Evolutionary conservation across 2,888 invertebrate genomes (phyloP), one percentile per base, ranked within the genome.

Genomic region (Biston betularia): DNA sequence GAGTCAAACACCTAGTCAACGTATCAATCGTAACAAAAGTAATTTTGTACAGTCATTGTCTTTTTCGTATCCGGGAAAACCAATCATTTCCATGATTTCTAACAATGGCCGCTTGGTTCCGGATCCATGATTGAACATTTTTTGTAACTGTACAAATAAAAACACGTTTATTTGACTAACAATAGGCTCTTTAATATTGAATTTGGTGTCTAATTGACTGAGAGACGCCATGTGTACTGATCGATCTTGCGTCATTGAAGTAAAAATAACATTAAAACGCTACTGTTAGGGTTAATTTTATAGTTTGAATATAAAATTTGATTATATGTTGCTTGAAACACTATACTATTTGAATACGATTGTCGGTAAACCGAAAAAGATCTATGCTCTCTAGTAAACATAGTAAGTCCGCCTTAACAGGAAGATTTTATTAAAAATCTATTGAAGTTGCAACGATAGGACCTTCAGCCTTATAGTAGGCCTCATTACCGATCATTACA

Each of bases 61-160:
- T 54, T 54, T 33, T n/a, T 24, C 54, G 24, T n/a, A 11, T 54
- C 42, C 24, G 33, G 24, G 7, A 12, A 44, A 54, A 24, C 42
- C 12, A 24, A 54, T 12, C 42, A 15, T 12, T 54, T 42, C 9
- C 54, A 7, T 54, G 66, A 68, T 72, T 73, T 70, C 70, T 61
- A 63, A 65, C 65, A 69, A 66, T 71, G 65, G 44, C n/a, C 11
- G 15, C 14, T 55, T 24, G 15, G 52, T 52, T 54, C 12, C 54
- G 42, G 54, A 11, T 44, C 42, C 33, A 8, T 42, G 54, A 54
- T 54, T 54, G 54, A n/a, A 24, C 24, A 14, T 38, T 42, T 15
- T 42, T 44, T 42, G 54, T 54, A 24, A 54, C 54, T 42, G 8
- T 40, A 24, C 42, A 42, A 33, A 42, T 54, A 42, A 12, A 56